A percentile compares a stretch with the other conserved stretches of the same genome.
Evolutionary conservation across 1,140 invertebrate species (phyloP).

Genomic region (Eriocheir sinensis): DNA sequence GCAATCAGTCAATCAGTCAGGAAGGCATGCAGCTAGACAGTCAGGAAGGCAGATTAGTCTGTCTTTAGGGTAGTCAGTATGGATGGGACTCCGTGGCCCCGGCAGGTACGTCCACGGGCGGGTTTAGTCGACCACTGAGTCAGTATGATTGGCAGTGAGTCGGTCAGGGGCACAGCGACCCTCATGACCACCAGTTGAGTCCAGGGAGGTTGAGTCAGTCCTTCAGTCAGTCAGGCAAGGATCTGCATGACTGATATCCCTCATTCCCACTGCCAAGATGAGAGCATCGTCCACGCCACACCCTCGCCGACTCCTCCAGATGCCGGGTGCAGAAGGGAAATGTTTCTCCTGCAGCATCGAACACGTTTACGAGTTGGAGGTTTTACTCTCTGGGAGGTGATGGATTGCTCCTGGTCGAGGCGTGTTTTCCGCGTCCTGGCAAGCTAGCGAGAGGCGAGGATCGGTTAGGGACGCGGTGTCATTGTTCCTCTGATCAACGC

Average conservation of each 20-base stretch:
- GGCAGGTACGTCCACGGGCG: background rate
- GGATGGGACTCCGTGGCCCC: background rate
- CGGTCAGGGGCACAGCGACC: background rate
- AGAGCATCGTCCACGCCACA: no score
- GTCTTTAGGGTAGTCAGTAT: background rate
- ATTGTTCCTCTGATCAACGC: background rate
- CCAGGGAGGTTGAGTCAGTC: background rate
- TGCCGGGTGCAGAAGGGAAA: no score
- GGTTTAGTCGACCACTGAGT: background rate
- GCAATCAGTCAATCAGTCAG: slow-evolving; percentile 14
- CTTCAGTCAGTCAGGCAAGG: background rate
- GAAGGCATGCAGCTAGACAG: background rate
- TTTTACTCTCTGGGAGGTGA: background rate
- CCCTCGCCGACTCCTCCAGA: no score
- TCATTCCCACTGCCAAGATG: no score
- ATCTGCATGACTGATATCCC: no score
- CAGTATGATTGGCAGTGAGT: background rate
- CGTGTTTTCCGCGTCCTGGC: background rate
- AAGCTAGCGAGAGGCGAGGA: no score
- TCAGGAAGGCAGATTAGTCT: background rate
- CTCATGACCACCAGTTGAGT: background rate
- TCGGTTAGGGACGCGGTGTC: background rate
- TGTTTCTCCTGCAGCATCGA: background rate
- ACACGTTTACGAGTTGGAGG: background rate
- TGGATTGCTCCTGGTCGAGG: background rate